Conservation (phyloP, 2,113 vertebrate species). For the Jacana jacana region DNA sequence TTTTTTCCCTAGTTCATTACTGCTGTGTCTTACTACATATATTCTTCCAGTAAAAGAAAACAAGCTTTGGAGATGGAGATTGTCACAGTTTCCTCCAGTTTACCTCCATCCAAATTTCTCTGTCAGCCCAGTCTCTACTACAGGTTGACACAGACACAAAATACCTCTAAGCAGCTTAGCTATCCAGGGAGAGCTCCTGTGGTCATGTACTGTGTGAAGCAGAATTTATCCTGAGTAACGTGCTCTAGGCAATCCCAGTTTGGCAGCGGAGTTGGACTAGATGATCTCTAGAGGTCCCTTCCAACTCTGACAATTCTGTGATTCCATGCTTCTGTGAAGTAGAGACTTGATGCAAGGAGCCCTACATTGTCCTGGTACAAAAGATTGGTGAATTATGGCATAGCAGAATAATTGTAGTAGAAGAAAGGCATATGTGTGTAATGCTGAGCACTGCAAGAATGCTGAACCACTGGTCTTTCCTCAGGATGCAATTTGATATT, state of each 20-base stretch:
- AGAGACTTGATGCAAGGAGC: neutral
- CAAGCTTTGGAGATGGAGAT: neutral
- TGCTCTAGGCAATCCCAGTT: too few relatives aligned
- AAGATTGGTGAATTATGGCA: neutral
- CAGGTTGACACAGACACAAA: neutral
- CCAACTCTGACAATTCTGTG: too few relatives aligned
- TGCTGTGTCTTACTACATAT: neutral
- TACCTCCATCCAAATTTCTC: neutral
- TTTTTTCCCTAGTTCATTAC: neutral
- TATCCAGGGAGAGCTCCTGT: neutral
- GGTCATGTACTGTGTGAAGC: accelerated
- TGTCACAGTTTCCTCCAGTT: neutral
- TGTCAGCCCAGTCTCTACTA: neutral
- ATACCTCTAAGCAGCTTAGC: neutral
- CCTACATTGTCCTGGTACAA: neutral
- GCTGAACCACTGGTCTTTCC: neutral
- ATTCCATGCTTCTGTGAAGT: too few relatives aligned
- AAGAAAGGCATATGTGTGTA: neutral
- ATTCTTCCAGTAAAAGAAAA: neutral
- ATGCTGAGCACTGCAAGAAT: neutral
- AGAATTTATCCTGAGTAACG: neutral
- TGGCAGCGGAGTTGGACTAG: too few relatives aligned
- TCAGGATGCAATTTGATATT: neutral
- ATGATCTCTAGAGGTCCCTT: too few relatives aligned
- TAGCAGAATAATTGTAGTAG: neutral